Base-by-base conservation (phyloP, 2,113 vertebrate species). In the Carassius auratus region DNA sequence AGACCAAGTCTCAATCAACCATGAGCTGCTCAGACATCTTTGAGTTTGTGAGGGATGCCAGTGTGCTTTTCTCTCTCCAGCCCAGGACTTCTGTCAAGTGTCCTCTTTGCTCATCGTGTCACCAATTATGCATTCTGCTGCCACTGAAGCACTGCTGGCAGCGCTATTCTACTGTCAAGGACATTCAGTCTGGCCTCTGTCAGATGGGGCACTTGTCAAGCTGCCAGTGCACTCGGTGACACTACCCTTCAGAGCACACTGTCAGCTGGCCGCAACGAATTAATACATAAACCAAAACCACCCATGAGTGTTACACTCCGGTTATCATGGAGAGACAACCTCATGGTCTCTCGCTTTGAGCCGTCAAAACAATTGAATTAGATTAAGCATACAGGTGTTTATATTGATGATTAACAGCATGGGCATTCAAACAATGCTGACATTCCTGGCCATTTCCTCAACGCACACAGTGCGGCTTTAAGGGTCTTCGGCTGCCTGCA, bases 361-460 rank as follows among this genome's bases (percentile, higher is more conserved):
- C 62, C 85, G 87, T 87, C 87, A 90, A 92, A 91, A 93, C 88
- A 91, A 90, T 4, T 84, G 82, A 89, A 91, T 88, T 89, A 91
- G 91, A 94, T 94, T 86, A 93, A 93, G 91, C 92, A 90, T 87
- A 90, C 94, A 95, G 93, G 91, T 95, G 94, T 91, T 94, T 80
- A 93, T 93, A 94, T 92, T 90, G 68, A 23, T 86, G 84, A 92
- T 91, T 89, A 85, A 85, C 45, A 14, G 86, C 90, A 88, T 90
- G 76, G 36, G 75, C 84, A 55, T 87, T 87, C 62, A 83, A 93
- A 95, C 94, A 95, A 95, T 94, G 84, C 89, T 88, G 88, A 94
- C 93, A 95, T 94, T 95, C 93, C 86, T 94, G 75, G 79, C 30
- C 5, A 30, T 90, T 95, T 94, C 94, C 93, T 93, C 89, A 83